A percentile compares a stretch with the other conserved stretches of the same genome.
phyloP scores from a whole-genome alignment of 2,113 vertebrate genomes.

The Atlantisia rogersi region DNA sequence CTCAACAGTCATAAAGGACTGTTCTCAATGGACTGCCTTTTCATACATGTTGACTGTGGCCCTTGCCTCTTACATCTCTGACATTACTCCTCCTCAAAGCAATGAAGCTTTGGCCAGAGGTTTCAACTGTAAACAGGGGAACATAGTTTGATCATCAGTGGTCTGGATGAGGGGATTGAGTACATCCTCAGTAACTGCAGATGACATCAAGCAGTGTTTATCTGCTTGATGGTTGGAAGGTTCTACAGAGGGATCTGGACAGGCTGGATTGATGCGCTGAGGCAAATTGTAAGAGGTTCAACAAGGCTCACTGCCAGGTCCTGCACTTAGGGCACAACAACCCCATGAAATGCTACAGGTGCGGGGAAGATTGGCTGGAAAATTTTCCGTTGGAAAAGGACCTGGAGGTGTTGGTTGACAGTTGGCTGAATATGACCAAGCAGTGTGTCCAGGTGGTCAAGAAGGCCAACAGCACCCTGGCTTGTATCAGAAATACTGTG shows the following conservation, averaged over 20 bases:
- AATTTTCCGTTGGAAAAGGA: neutral
- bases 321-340: neutral
- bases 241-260: neutral
- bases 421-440: no score
- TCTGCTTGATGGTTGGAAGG: neutral
- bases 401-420: rapidly evolving
- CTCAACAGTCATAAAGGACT: neutral
- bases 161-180: neutral
- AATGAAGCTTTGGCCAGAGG: neutral
- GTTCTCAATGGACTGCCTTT: neutral
- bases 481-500: neutral
- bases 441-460: neutral
- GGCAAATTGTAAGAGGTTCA: rapidly evolving
- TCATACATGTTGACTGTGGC: neutral
- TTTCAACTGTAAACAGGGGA: neutral
- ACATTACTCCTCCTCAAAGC: neutral
- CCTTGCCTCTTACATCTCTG: neutral
- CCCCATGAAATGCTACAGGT: rapidly evolving
- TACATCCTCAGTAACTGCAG: no score
- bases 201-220: neutral
- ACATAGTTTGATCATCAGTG: neutral
- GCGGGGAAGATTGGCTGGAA: neutral
- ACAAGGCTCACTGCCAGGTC: rapidly evolving
- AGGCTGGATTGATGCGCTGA: neutral
- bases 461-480: neutral